Evolutionary conservation across 2,113 vertebrate genomes (phyloP), one percentile per base, ranked within the genome.

Genomic region (Arvicanthis niloticus): DNA sequence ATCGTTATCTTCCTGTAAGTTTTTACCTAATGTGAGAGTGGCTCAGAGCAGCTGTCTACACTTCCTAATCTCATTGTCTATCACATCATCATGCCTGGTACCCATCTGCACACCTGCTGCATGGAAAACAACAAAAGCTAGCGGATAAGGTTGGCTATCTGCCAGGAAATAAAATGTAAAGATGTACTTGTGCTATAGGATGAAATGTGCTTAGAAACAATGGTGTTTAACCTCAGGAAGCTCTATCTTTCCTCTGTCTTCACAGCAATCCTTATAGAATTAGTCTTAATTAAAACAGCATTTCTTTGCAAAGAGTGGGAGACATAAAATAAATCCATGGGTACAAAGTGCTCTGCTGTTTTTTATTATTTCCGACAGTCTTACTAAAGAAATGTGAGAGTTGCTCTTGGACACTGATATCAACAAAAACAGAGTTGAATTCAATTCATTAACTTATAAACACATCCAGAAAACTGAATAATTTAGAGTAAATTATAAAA

Each of bases 121-220:
- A 86, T 22, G 48, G n/a, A 89, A 1, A 96, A n/a, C 86, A 90
- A 75, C 76, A 58, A 42, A 89, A 96, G 67, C 67, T 92, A 42
- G 1, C 17, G 68, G 34, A 75, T 87, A 86, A 90, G 72, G 65
- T 89, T 93, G 87, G 67, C 67, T 90, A 87, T 73, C 67, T 95
- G 93, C 80, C 84, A 93, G 90, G 91, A 96, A 84, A 72, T 92
- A 92, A 96, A 84, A 51, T 92, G 37, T 80, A 37, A 77, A 96
- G 53, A 92, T 60, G 42, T 89, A 77, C 88, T 96, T 97, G 96
- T 93, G 37, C 86, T 92, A 7, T 73, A 95, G 95, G 91, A 94
- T 29, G 93, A 91, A 94, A 92, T 93, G 86, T 80, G 81, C 85
- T 95, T 82, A 40, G 22, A 95, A 58, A 78, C 26, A 93, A 80